Evolutionary conservation across 2,113 vertebrate genomes (phyloP), one percentile per base, ranked within the genome.

Genomic region (Tachuris rubrigastra): DNA sequence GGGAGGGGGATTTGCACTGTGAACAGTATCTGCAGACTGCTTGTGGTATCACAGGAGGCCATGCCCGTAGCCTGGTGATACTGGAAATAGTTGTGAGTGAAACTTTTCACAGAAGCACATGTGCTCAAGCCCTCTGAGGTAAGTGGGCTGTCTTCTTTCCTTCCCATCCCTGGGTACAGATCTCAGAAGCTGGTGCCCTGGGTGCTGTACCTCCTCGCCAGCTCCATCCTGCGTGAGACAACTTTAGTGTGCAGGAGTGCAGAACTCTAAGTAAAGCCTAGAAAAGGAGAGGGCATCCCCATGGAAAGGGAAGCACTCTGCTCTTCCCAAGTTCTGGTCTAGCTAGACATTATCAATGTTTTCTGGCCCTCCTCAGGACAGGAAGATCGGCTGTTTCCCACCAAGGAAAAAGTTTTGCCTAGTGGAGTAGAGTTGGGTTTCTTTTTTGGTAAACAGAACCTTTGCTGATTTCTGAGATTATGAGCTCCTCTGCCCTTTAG

Each of bases 51-150:
- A 77, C 88, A 97, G 71, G 93, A 71, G 95, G 97, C 95, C 97
- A 95, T 93, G 93, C 97, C 97, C 50, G 39, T 94, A 97, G 97
- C 96, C 97, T 96, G 95, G 91, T 93, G 96, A 94, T 93, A 94
- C 95, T 95, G 96, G 90, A 85, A 97, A 97, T 93, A 97, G 94
- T 96, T 97, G 96, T 90, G 89, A 96, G 87, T 93, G 94, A 92
- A 92, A 90, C 90, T 93, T 97, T 97, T 88, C 97, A 97, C 83
- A 31, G 93, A 97, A 96, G 96, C 97, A 97, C 95, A 62, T 95
- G 93, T 91, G n/a, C 58, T 59, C n/a, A 25, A 59, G 58, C 58
- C 97, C 97, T 96, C 95, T 94, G 96, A 96, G 94, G 95, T 93
- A 96, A 91, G 89, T 93, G 96, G 89, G 89, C 92, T 95, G 89